Percentiles rank a stretch among this genome's conserved stretches.
Conservation (phyloP, 2,797 vertebrate species). For the Schizopygopsis pylzovi region DNA sequence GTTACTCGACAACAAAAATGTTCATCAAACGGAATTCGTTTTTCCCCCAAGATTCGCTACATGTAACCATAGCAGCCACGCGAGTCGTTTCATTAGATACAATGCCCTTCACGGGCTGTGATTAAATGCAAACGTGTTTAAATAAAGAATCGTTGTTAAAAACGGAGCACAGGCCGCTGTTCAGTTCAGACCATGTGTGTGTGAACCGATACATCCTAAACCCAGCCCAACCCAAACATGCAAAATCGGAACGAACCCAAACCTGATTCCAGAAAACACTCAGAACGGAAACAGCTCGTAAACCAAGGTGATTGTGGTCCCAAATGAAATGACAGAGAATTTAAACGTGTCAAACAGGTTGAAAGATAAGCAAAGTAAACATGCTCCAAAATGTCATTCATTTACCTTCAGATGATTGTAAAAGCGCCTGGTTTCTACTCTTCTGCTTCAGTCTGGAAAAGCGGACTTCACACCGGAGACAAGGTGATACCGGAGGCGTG, state of each 20-base stretch:
- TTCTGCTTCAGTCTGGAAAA: background rate
- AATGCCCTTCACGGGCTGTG: background rate
- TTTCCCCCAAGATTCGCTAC: background rate
- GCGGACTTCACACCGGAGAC: conserved; percentile 12
- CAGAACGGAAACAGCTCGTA: background rate
- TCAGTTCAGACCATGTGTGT: conserved; percentile 6
- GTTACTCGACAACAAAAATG: no score
- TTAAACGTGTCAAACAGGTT: background rate
- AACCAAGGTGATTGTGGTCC: background rate
- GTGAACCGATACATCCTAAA: conserved; percentile 12
- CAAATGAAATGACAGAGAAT: background rate
- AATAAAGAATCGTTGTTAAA: background rate
- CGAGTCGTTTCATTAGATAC: conserved; percentile 1
- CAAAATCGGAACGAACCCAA: background rate
- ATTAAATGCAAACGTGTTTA: background rate
- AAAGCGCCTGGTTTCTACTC: background rate
- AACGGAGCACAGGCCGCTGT: conserved; percentile 15
- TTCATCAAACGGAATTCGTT: background rate
- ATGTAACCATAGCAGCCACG: background rate
- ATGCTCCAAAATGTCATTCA: background rate
- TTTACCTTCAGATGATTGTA: conserved; percentile 39
- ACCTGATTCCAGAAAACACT: background rate
- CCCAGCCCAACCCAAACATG: conserved; percentile 25
- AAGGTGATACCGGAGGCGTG: conserved; percentile 26
- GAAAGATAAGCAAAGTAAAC: conserved; percentile 9